Base-by-base conservation (phyloP, 2,888 invertebrate species). In the Octodonta nipae region DNA sequence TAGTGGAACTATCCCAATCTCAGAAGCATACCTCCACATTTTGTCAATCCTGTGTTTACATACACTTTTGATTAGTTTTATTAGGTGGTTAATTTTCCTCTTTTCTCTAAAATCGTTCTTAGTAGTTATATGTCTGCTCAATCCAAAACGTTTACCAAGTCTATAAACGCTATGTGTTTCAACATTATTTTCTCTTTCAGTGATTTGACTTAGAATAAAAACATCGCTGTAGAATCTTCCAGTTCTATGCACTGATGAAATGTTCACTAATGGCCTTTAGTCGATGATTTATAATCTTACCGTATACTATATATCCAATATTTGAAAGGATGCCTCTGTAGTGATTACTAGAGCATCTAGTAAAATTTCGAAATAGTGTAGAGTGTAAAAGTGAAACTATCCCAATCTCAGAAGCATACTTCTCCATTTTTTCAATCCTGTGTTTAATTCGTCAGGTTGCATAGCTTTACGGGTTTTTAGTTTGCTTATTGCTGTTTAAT, bases 161-260 rank as follows among this genome's bases (percentile, higher is more conserved):
- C 20, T 20, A 20, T 20, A n/a, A 20, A 20, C 20, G 20, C 20
- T 20, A 20, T 20, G 20, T 20, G 20, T 20, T 20, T 20, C 7
- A 6, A 20, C 6, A 20, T 20, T 20, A 20, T 20, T 7, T 20
- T 20, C 20, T n/a, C 20, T 20, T 20, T 20, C 20, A 20, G n/a
- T 20, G 6, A 20, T 20, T 20, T 20, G 20, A 20, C n/a, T 6
- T 7, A 7, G 20, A 20, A 7, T 7, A 20, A 20, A 6, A 20
- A 7, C n/a, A 20, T 20, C 20, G 20, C 20, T 20, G 20, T 20
- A 6, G 20, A n/a, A 20, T 20, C 20, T 20, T 20, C 20, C 20
- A 20, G 20, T 6, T 20, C 20, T 20, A 20, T 20, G 6, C 20
- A 20, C 20, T 20, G n/a, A 20, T 20, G 7, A 20, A n/a, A 20